Evolutionary conservation across 2,113 vertebrate genomes (phyloP), one percentile per base, ranked within the genome.

Genomic region (Scopus umbretta): DNA sequence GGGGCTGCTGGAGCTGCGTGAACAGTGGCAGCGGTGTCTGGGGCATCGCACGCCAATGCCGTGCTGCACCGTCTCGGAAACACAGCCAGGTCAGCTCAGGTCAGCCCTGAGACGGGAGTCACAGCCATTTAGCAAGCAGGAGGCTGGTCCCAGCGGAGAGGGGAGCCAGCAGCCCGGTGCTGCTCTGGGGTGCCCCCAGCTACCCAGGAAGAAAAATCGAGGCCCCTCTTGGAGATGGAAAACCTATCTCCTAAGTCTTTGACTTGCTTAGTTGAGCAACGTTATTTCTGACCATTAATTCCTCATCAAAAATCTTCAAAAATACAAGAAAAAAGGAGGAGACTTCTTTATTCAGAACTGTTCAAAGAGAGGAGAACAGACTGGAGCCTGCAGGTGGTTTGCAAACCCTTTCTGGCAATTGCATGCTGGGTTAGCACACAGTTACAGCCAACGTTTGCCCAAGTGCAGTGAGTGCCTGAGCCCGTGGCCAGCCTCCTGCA

Each of bases 11-110:
- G 40, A 40, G 66, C 58, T 47, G 6, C 3, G 4, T 1, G 32
- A 88, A 42, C 40, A 36, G 62, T 6, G 25, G 5, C 61, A 38
- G 49, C 0, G 11, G 10, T 45, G 17, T 25, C 1, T 13, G 49
- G 49, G 27, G 62, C 72, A 49, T 53, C 7, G 0, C 38, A 30
- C 1, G 2, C 42, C 0, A 7, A 21, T 4, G 3, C 22, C 3
- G 1, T 1, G 2, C 34, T 32, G 45, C 52, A n/a, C n/a, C n/a
- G 78, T 36, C 67, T 49, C 36, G 11, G 61, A 36, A 68, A 61
- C 42, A 29, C 40, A 50, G 38, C 40, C 45, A 53, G 61, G 19
- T 40, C 19, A 2, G 66, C 43, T 70, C 38, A 30, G 82, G 73
- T 12, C 76, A 86, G 32, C 27, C 11, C 30, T 11, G 26, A 76